These are phyloP conservation scores for Pinna nobilis DNA, from an alignment of 1,140 invertebrate species.

Conservation along the genomic window DNA sequence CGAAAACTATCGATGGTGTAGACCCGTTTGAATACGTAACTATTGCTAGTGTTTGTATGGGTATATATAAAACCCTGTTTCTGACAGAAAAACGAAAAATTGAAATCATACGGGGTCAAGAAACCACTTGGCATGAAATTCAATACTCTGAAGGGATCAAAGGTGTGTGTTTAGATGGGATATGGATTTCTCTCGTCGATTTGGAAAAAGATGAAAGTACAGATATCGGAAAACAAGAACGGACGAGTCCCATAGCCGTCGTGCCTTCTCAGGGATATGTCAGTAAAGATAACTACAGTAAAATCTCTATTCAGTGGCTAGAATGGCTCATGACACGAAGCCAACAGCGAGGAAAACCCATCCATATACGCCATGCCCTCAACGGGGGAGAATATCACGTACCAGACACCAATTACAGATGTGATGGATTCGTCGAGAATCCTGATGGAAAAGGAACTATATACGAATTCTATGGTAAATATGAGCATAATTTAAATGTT, in stretches of 20 bases:
- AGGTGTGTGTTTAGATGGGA: background rate
- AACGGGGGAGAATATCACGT: slow-evolving; percentile 29
- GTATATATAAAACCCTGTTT: slow-evolving; percentile 25
- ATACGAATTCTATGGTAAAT: slow-evolving; percentile 38
- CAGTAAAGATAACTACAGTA: slow-evolving; percentile 19
- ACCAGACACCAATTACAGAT: slow-evolving; percentile 30
- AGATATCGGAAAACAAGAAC: slow-evolving; percentile 9
- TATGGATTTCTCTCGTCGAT: background rate
- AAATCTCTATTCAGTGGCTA: slow-evolving; percentile 35
- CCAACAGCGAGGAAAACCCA: background rate
- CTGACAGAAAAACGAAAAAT: slow-evolving; percentile 13
- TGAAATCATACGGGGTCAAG: background rate
- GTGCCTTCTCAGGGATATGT: slow-evolving; percentile 33
- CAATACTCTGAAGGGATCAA: background rate
- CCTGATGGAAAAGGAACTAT: slow-evolving; percentile 10
- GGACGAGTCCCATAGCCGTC: slow-evolving; percentile 23
- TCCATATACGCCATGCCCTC: slow-evolving; percentile 26
- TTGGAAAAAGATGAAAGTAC: background rate
- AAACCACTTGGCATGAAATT: background rate
- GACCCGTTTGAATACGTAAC: slow-evolving; percentile 36
- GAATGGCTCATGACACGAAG: slow-evolving; percentile 31
- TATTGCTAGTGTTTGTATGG: slow-evolving; percentile 26
- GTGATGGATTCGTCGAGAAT: slow-evolving; percentile 15
- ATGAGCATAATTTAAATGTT: too few relatives aligned
- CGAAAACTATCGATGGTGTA: background rate